Evolutionary conservation across 2,888 invertebrate species (phyloP), one percentile per base, ranked within the genome.

Genomic region (Hymenopus coronatus): DNA sequence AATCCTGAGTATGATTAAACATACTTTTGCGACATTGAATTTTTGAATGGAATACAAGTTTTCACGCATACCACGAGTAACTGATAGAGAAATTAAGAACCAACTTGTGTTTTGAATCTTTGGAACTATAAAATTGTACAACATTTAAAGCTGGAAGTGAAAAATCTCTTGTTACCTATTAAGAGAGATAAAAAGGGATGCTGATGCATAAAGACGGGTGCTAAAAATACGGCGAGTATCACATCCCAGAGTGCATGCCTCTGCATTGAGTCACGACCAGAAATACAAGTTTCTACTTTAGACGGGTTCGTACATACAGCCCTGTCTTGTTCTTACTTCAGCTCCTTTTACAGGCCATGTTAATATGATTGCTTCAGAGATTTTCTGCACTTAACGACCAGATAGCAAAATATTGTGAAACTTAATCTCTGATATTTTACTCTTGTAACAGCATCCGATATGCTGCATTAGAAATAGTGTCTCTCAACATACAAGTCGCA

Each of bases 241-340:
- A 82, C n/a, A 83, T n/a, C 46, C 14, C 54, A 25, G n/a, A 30
- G 40, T 20, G 88, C 88, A 82, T 33, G 87, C 82, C 27, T 87
- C 33, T n/a, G 33, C 40, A 30, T n/a, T 82, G 88, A 88, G 83
- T 88, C 88, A 83, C 82, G 88, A 88, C 88, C 27, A 40, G 83
- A 88, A 88, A 83, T 83, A 88, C 83, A n/a, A 20, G 83, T 88
- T 83, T 83, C 33, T 33, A 33, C 84, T 70, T 70, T 70, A 70
- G 54, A 70, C 54, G 54, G 54, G 54, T 70, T 70, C 54, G 3
- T 25, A 70, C 54, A 70, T 70, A 70, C 54, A 20, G 20, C 54
- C 54, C 20, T 70, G 54, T 70, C 54, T 70, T 25, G 54, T 70
- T 70, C 25, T 25, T 3, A 25, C 25, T 70, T 20, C 54, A 70